These are phyloP conservation scores for Pionites leucogaster DNA, from an alignment of 2,113 vertebrate genomes.

Conservation along the genomic window DNA sequence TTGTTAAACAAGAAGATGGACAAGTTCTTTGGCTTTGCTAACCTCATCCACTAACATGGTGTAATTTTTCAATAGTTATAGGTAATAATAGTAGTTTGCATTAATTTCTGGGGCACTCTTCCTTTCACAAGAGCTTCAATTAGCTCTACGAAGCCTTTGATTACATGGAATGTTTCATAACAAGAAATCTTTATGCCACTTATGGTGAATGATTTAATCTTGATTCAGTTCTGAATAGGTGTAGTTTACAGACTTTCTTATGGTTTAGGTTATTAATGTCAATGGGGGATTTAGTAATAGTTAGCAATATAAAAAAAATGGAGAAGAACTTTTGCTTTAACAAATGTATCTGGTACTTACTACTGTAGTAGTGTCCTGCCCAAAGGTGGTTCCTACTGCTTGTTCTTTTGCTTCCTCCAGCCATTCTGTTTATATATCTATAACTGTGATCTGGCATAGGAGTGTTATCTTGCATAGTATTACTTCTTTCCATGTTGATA, in stretches of 20 bases:
- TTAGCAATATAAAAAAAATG: background rate
- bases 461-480: background rate
- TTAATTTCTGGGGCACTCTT: background rate
- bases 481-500: background rate
- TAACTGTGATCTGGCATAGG: background rate
- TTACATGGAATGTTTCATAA: background rate
- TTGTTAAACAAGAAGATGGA: background rate
- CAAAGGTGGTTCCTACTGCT: background rate
- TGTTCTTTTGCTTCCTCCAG: background rate
- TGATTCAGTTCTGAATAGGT: background rate
- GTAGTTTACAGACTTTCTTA: background rate
- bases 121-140: background rate
- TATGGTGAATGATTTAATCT: background rate
- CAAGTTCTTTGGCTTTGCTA: background rate
- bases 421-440: background rate
- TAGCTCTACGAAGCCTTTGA: background rate
- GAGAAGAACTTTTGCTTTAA: background rate
- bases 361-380: background rate
- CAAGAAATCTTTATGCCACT: background rate
- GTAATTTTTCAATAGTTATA: background rate
- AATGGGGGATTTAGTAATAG: background rate
- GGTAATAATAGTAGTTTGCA: background rate
- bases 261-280: background rate
- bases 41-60: background rate
- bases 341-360: background rate